These are phyloP conservation scores for Ceratina calcarata DNA, from an alignment of 1,140 invertebrate species.

Conservation along the genomic window DNA sequence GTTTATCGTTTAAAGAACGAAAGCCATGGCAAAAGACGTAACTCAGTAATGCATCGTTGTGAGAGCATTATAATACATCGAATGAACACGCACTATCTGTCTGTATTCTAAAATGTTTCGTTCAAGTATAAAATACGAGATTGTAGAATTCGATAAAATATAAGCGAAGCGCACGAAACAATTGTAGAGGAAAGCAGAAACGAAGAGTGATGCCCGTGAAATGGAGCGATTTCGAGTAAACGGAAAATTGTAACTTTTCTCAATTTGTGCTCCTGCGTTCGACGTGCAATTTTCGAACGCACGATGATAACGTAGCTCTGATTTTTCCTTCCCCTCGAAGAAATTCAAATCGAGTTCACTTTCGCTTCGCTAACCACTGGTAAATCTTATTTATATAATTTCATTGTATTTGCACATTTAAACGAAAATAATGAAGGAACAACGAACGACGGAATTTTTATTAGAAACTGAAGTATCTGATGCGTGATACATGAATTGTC, in stretches of 20 bases:
- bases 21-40: background rate
- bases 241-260: conserved; percentile 33
- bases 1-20: conserved; percentile 26
- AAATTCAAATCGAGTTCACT: too few relatives aligned
- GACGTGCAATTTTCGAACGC: conserved; percentile 49
- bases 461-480: too few relatives aligned
- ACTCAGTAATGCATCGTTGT: background rate
- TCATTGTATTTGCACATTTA: background rate
- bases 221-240: background rate
- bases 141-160: background rate
- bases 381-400: background rate
- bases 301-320: conserved; percentile 8
- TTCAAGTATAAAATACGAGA: background rate
- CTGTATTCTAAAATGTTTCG: too few relatives aligned
- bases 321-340: background rate
- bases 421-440: background rate
- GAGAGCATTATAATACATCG: background rate
- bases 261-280: conserved; percentile 13
- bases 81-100: background rate
- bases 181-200: background rate
- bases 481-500: too few relatives aligned
- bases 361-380: background rate
- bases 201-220: background rate
- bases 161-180: background rate
- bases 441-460: background rate